These are phyloP conservation scores for Pollenia labialis DNA, from an alignment of 2,888 invertebrate genomes.

Conservation along the genomic window DNA sequence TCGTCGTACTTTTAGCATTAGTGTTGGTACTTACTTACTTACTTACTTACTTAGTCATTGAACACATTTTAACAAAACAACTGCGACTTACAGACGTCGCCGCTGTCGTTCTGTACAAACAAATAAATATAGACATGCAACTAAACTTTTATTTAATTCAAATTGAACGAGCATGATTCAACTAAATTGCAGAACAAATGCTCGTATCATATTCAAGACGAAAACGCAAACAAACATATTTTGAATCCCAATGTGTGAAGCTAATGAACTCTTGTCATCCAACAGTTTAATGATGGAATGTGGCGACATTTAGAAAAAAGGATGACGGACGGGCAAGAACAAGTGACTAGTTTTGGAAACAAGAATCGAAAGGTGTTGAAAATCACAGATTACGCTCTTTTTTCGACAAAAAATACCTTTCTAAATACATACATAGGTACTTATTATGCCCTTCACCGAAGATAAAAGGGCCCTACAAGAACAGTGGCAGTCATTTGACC, in stretches of 20 bases:
- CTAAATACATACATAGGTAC: too few relatives aligned
- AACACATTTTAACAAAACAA: background rate
- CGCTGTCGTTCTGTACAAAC: constrained; percentile 37
- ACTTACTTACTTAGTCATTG: constrained; percentile 8
- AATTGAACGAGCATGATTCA: constrained; percentile 34
- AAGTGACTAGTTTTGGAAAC: background rate
- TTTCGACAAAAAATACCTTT: too few relatives aligned
- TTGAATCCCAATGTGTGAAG: constrained; percentile 50
- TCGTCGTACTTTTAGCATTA: background rate
- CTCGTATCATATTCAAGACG: constrained; percentile 59
- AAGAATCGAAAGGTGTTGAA: background rate
- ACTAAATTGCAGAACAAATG: constrained; percentile 42
- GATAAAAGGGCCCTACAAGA: too few relatives aligned
- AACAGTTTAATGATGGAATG: constrained; percentile 16
- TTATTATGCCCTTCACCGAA: too few relatives aligned
- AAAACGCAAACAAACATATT: constrained; percentile 17
- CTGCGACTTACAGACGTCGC: constrained; percentile 17
- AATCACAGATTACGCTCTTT: background rate
- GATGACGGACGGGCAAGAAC: background rate
- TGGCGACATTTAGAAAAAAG: background rate
- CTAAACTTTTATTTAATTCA: constrained; percentile 36
- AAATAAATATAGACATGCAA: constrained; percentile 50
- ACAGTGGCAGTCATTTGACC: too few relatives aligned
- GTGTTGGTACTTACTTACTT: background rate
- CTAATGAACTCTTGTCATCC: constrained; percentile 68